These are phyloP conservation scores for Mnemiopsis leidyi DNA, from an alignment of 37 sponge, comb jelly and placozoan genomes.

Conservation along the genomic window DNA sequence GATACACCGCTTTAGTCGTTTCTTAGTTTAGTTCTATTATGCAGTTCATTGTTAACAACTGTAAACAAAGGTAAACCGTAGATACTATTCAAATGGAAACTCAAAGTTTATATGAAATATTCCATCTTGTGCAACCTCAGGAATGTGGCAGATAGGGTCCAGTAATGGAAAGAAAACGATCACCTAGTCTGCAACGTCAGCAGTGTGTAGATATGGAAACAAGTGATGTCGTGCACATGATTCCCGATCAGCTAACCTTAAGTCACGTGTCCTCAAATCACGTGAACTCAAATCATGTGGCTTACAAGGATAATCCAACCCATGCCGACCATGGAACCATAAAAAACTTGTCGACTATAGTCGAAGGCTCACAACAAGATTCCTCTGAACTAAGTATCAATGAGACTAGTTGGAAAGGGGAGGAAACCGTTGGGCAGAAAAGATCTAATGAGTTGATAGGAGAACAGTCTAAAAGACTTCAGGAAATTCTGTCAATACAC, in stretches of 20 bases:
- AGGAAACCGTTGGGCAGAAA: neutral
- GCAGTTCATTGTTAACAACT: too few relatives aligned
- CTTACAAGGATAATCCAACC: too few relatives aligned
- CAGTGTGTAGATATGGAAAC: neutral
- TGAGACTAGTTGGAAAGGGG: neutral
- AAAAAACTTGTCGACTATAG: neutral
- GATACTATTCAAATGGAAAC: too few relatives aligned
- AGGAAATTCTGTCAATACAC: neutral
- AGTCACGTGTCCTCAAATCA: neutral
- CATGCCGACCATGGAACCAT: neutral
- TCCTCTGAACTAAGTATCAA: neutral
- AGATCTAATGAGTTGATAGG: neutral
- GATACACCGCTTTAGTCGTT: too few relatives aligned
- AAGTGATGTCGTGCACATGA: neutral
- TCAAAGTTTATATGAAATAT: too few relatives aligned
- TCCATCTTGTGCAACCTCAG: too few relatives aligned
- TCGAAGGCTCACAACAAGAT: neutral
- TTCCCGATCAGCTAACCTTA: neutral
- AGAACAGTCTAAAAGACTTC: neutral
- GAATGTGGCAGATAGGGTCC: too few relatives aligned
- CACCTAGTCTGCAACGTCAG: neutral
- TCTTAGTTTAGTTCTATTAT: too few relatives aligned
- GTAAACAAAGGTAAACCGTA: too few relatives aligned
- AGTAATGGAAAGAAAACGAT: too few relatives aligned
- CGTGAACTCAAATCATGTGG: neutral